Base-by-base conservation (phyloP, 2,888 invertebrate genomes). In the Drosophila helvetica region DNA sequence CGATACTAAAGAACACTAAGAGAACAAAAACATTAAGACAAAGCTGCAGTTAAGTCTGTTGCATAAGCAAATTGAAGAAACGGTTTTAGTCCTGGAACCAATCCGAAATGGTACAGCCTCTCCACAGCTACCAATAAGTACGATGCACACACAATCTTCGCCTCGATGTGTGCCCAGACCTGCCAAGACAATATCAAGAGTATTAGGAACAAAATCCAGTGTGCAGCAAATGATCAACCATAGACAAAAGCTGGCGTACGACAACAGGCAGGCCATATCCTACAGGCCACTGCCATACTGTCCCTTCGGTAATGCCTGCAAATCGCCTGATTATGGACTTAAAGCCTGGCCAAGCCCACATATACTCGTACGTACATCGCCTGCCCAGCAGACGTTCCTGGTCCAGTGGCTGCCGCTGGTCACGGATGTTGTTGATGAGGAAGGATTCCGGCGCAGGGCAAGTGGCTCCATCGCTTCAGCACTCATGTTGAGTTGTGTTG, bases 261-360 rank as follows among this genome's bases (percentile, higher is more conserved):
- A 76, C 58, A 71, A 25, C 70, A 51, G 70, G 58, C 58, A 17
- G 52, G 42, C 50, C 48, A 45, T 55, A 48, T 69, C 60, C 67
- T 54, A 51, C 38, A 27, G 33, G 27, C 38, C 46, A 15, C 25
- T 12, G 8, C 25, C 48, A 4, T 15, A 10, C 15, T 3, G 33
- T 42, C 25, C 7, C 15, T n/a, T 51, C 75, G n/a, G 78, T 77
- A 86, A 87, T 86, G 86, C 86, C 78, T 77, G 82, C 83, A 87
- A 87, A 87, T 87, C 79, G 86, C 58, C 84, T 77, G 86, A 87
- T 87, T 87, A 87, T 80, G 75, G 79, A 77, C 81, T 77, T 69
- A 74, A 73, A 62, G 75, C 67, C 68, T 52, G 54, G 22, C 65
- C 43, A 33, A 70, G 64, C 57, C 70, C 57, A 70, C 64, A 76